phyloP scores from a whole-genome alignment of 2,797 vertebrate species.

The Amazonetta brasiliensis region DNA sequence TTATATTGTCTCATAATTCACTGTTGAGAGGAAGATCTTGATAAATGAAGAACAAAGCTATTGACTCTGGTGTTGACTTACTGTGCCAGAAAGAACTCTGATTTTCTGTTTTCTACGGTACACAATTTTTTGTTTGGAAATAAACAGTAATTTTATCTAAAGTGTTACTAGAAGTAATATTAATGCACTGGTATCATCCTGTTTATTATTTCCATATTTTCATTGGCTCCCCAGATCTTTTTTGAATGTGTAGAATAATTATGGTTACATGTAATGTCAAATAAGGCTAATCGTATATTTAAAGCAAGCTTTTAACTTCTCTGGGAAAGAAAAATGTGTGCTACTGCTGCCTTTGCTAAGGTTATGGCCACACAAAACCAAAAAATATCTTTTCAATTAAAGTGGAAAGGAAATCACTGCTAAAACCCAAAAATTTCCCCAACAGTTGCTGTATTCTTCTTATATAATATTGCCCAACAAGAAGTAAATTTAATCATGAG shows the following conservation, averaged over 20 bases:
- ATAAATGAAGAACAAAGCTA: constrained; percentile 81
- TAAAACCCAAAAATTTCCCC: not conserved
- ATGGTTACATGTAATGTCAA: constrained; percentile 28
- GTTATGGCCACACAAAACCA: not conserved
- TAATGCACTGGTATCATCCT: constrained; percentile 41
- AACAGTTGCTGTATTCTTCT: not conserved
- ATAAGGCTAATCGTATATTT: constrained; percentile 41
- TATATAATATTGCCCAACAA: not conserved
- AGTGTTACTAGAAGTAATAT: constrained; percentile 60
- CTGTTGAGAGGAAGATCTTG: constrained; percentile 69
- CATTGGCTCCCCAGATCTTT: not conserved
- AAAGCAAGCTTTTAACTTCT: constrained; percentile 40
- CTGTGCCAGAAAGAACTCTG: constrained; percentile 75
- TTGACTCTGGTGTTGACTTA: constrained; percentile 79
- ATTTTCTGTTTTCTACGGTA: constrained; percentile 73
- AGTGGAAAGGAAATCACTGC: not conserved
- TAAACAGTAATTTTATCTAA: constrained; percentile 83
- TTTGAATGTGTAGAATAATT: constrained; percentile 44
- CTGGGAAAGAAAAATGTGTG: not conserved
- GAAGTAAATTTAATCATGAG: constrained; percentile 51
- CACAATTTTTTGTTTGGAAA: constrained; percentile 78
- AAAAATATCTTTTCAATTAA: not conserved
- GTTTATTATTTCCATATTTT: constrained; percentile 36
- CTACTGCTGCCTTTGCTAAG: not conserved
- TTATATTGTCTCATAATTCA: constrained; percentile 81